Evolutionary conservation across 1,140 invertebrate genomes (phyloP), one percentile per base, ranked within the genome.

Genomic region (Lordiphosa mommai): DNA sequence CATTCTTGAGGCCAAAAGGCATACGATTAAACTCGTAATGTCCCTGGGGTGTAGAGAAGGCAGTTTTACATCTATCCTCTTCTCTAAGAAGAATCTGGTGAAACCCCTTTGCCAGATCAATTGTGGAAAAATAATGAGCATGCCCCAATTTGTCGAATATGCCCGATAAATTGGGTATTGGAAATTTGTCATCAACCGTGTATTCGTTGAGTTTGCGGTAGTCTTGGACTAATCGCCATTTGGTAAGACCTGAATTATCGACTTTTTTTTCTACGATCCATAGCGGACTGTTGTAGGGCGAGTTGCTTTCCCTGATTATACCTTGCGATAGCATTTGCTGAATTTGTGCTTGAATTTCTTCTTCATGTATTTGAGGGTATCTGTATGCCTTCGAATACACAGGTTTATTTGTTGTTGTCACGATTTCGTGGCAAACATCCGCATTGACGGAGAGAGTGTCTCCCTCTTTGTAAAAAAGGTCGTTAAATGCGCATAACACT

Each of bases 51-150:
- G 68, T 72, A 9, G 61, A 52, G 40, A 72, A 72, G 10, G 61
- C 73, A 2, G 70, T 73, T 55, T 67, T 56, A 6, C 53, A 34
- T 38, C 44, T 49, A 53, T 65, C 50, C 44, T 41, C 27, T 27
- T 67, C 30, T 38, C 6, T 53, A 9, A 73, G 56, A 7, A 56
- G 52, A n/a, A 72, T 63, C 34, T 69, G 72, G 17, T 76, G 60
- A n/a, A 64, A 72, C 0, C 61, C 69, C 7, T 65, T 66, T n/a
- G 57, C 63, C 33, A 66, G 46, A 32, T 60, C 61, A 36, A 59
- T 8, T 12, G 40, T 53, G 12, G 61, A 56, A 20, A 52, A 51
- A 16, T 40, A 46, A 43, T 51, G 32, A 29, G 55, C 33, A 37
- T 38, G 34, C 27, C 43, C 30, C n/a, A 59, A 33, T 40, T 61